Evolutionary conservation across 2,888 invertebrate genomes (phyloP).

Genomic region (Drosophila yooni): DNA sequence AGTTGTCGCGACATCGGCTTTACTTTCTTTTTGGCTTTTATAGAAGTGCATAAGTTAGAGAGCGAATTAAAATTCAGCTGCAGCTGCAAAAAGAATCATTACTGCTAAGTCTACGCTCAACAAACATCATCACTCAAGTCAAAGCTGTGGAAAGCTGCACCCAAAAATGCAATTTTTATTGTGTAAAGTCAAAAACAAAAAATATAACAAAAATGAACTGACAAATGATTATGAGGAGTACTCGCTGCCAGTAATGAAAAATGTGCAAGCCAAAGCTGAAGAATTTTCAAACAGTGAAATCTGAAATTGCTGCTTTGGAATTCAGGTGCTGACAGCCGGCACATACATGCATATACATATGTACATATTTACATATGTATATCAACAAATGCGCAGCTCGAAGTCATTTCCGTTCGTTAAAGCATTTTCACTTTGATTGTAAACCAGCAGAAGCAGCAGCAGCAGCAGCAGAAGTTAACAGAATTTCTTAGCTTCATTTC

Average conservation of each 20-base stretch:
- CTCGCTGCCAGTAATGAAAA: constrained; percentile 31
- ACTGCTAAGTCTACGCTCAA: constrained; percentile 5
- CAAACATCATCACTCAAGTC: constrained; percentile 48
- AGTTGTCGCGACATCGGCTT: constrained; percentile 38
- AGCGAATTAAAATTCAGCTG: constrained; percentile 13
- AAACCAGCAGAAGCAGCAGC: constrained; percentile 6
- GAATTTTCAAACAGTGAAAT: constrained; percentile 59
- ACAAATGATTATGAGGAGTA: constrained; percentile 40
- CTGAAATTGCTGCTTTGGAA: constrained; percentile 49
- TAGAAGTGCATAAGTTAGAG: constrained; percentile 36
- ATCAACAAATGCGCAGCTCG: constrained; percentile 36
- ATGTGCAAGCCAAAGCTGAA: constrained; percentile 57
- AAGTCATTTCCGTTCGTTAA: constrained; percentile 57
- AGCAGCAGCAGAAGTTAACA: constrained; percentile 29
- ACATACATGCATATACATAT: constrained; percentile 14
- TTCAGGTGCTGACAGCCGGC: constrained; percentile 55
- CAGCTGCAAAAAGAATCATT: constrained; percentile 56
- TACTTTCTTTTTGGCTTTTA: constrained; percentile 60
- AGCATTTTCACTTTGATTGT: constrained; percentile 58
- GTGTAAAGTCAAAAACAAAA: constrained; percentile 20
- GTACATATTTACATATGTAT: constrained; percentile 29
- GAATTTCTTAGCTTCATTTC: constrained; percentile 56
- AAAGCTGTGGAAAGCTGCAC: constrained; percentile 54
- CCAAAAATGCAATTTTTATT: constrained; percentile 55
- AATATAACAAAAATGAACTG: constrained; percentile 50